These are phyloP conservation scores for Speoplatyrhinus poulsoni DNA, from an alignment of 2,113 vertebrate genomes.

Conservation along the genomic window DNA sequence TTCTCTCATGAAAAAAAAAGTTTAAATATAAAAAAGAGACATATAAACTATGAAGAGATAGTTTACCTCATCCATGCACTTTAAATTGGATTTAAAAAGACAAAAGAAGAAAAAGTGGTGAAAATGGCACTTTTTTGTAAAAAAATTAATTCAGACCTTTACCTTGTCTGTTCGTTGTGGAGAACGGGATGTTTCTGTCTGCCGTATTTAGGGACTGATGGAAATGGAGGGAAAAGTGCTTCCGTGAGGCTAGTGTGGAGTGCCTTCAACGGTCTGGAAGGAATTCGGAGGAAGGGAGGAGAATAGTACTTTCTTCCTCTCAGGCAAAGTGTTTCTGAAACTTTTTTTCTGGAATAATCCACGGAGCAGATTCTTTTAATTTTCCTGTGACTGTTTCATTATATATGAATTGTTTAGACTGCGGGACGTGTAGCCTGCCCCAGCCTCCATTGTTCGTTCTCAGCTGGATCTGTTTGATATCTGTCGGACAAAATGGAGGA, in stretches of 20 bases:
- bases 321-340: conserved; percentile 58
- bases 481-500: conserved; percentile 50
- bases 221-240: conserved; percentile 60
- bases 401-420: conserved; percentile 59
- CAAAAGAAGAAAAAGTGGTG: conserved; percentile 58
- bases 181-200: conserved; percentile 65
- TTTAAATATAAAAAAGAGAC: conserved; percentile 45
- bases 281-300: conserved; percentile 33
- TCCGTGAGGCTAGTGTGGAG: conserved; percentile 68
- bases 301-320: conserved; percentile 44
- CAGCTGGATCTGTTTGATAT: conserved; percentile 60
- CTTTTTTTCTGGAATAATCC: conserved; percentile 62
- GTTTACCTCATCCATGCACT: conserved; percentile 99
- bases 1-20: conserved; percentile 54
- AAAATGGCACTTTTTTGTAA: conserved; percentile 90
- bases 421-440: conserved; percentile 68
- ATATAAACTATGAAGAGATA: conserved; percentile 85
- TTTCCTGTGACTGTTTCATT: conserved; percentile 54
- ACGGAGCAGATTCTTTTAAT: conserved; percentile 48
- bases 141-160: conserved; percentile 72
- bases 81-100: conserved; percentile 85
- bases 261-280: conserved; percentile 70
- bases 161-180: conserved; percentile 76
- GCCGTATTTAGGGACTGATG: conserved; percentile 48
- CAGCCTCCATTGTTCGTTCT: conserved; percentile 69